Evolutionary conservation across 2,888 invertebrate species (phyloP).

Genomic region (Eristalis pertinax): DNA sequence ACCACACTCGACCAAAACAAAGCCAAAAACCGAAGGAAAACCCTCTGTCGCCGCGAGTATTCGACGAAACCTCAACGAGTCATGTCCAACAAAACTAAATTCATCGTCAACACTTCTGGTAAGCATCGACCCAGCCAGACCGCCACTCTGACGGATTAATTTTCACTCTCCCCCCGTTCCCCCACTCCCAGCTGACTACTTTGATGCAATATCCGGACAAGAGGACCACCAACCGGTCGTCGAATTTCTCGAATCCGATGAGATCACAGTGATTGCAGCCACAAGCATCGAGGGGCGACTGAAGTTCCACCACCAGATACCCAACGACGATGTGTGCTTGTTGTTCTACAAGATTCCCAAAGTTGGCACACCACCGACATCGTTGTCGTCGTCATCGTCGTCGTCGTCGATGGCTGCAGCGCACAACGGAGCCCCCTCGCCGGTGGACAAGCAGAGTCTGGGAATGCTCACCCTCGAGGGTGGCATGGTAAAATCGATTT

Average conservation of each 20-base stretch:
- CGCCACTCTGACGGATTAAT: constrained; percentile 45
- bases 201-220: constrained; percentile 78
- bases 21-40: constrained; percentile 7
- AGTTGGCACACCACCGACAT: constrained; percentile 74
- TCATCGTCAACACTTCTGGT: constrained; percentile 81
- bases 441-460: constrained; percentile 76
- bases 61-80: constrained; percentile 17
- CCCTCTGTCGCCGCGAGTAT: constrained; percentile 15
- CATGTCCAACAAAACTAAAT: constrained; percentile 78
- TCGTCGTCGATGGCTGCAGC: constrained; percentile 37
- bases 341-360: constrained; percentile 82
- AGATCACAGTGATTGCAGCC: constrained; percentile 81
- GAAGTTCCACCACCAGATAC: constrained; percentile 81
- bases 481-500: constrained; percentile 82
- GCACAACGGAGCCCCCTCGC: constrained; percentile 36
- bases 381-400: constrained; percentile 19
- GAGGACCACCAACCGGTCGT: constrained; percentile 79
- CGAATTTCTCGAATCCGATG: constrained; percentile 82
- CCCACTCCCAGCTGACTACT: constrained; percentile 78
- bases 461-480: constrained; percentile 82
- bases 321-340: constrained; percentile 80
- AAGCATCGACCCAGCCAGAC: constrained; percentile 52
- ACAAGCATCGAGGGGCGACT: constrained; percentile 80
- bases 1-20: constrained; percentile 42
- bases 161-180: constrained; percentile 7